A percentile compares a stretch with the other conserved stretches of the same genome.
Evolutionary conservation across 2,888 invertebrate species (phyloP).

Genomic region (Cecidostiba fungosa): DNA sequence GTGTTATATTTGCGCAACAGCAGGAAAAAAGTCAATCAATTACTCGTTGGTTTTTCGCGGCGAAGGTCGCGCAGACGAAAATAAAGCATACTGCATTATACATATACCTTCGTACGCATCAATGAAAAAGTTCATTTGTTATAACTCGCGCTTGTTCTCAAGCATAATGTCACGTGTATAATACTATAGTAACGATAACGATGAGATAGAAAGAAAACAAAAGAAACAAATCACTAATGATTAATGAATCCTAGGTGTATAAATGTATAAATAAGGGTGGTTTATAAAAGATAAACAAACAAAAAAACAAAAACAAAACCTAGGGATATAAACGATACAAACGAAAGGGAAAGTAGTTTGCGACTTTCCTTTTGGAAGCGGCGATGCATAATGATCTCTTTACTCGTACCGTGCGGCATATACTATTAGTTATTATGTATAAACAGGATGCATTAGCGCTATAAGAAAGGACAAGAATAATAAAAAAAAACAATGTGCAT

Average conservation of each 20-base stretch:
- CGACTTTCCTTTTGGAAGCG: slow-evolving; percentile 68
- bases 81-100: slow-evolving; percentile 53
- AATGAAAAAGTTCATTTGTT: slow-evolving; percentile 44
- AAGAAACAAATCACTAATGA: slow-evolving; percentile 37
- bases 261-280: slow-evolving; percentile 62
- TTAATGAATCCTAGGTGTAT: slow-evolving; percentile 58
- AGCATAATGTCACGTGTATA: slow-evolving; percentile 59
- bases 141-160: slow-evolving; percentile 51
- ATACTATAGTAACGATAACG: slow-evolving; percentile 37
- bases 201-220: slow-evolving; percentile 6
- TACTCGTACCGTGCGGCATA: slow-evolving; percentile 70
- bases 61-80: slow-evolving; percentile 31
- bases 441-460: slow-evolving; percentile 60
- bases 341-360: slow-evolving; percentile 24
- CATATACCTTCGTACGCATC: slow-evolving; percentile 56
- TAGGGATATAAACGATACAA: slow-evolving; percentile 46
- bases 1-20: neutral
- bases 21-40: slow-evolving; percentile 21
- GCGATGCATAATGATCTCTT: slow-evolving; percentile 77
- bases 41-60: slow-evolving; percentile 29
- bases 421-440: slow-evolving; percentile 65
- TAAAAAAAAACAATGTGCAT: slow-evolving; percentile 46
- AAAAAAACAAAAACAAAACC: slow-evolving; percentile 4
- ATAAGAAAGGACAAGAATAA: slow-evolving; percentile 55
- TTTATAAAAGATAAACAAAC: slow-evolving; percentile 37